phyloP scores from a whole-genome alignment of 2,113 vertebrate genomes.

The Callorhinus ursinus region DNA sequence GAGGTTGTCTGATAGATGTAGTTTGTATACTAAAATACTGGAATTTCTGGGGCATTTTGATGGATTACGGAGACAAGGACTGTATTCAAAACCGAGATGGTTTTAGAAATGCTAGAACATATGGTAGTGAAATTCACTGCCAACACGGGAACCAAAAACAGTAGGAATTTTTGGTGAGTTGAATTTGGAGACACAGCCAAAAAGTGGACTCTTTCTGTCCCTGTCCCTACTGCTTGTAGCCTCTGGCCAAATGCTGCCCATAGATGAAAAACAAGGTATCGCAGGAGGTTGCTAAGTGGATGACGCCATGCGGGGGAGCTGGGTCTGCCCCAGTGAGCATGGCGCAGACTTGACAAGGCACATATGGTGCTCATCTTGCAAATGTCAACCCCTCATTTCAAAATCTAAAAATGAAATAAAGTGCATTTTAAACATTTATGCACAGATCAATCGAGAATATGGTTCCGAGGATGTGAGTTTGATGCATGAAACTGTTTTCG shows the following conservation, averaged over 20 bases:
- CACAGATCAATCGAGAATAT: slow-evolving; percentile 17
- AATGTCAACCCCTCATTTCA: slow-evolving; percentile 47
- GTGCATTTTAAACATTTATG: slow-evolving; percentile 49
- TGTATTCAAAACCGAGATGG: slow-evolving; percentile 18
- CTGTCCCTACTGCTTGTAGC: background rate
- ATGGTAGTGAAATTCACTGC: slow-evolving; percentile 24
- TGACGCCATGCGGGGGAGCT: background rate
- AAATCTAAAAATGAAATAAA: slow-evolving; percentile 48
- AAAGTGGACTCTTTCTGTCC: background rate
- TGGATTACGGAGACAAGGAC: slow-evolving; percentile 24
- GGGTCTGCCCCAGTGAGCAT: background rate
- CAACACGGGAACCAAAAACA: background rate
- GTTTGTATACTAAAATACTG: slow-evolving; percentile 36
- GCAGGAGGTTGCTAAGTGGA: background rate
- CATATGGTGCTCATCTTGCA: slow-evolving; percentile 45
- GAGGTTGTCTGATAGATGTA: background rate
- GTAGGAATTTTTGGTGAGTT: background rate
- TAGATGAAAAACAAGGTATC: background rate
- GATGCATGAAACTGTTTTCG: background rate
- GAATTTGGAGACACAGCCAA: background rate
- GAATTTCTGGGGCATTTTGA: slow-evolving; percentile 31
- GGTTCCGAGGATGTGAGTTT: background rate
- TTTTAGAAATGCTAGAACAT: slow-evolving; percentile 52
- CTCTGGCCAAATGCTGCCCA: background rate
- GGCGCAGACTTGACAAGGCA: background rate